Evolutionary conservation across 2,797 vertebrate species (phyloP), one percentile per base, ranked within the genome.

Genomic region (Falco naumanni): DNA sequence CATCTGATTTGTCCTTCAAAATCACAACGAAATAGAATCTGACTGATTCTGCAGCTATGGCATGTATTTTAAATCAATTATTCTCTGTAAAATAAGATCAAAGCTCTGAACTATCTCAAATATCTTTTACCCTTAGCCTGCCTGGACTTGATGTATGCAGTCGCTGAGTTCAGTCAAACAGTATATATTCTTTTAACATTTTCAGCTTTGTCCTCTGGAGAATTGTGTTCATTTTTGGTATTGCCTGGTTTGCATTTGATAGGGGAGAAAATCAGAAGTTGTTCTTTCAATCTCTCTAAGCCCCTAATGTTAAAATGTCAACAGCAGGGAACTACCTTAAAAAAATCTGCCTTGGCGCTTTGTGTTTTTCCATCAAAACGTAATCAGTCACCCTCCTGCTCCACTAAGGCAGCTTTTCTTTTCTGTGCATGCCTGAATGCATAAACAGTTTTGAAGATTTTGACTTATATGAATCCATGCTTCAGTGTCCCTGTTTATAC

Each of bases 21-120:
- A 68, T 47, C 29, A n/a, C 34, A 47, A 53, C n/a, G 17, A 90
- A 94, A 90, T 81, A 57, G 22, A 76, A 89, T 74, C 19, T 71
- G 76, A 87, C 64, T 87, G 7, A 80, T 76, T 92, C 28, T 84
- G 54, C 16, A 90, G 39, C 51, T 74, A 15, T 50, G 29, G 6
- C 16, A 64, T 48, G 5, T 34, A 66, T 93, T 95, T 94, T 75
- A 78, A 94, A 94, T 79, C 68, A 87, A 43, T 89, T 76, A 51
- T 10, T 78, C 48, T 84, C 41, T 37, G 19, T 39, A 81, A 92
- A 81, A 71, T 48, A 64, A 71, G 54, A 87, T 70, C 37, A 86
- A 91, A 93, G 31, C 19, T 84, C 75, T 78, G 33, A 88, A 59
- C 18, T 39, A 10, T 54, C 41, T 81, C 25, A 71, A 71, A 16